These are phyloP conservation scores for Todiramphus chloris DNA, from an alignment of 2,113 vertebrate genomes.

Conservation along the genomic window DNA sequence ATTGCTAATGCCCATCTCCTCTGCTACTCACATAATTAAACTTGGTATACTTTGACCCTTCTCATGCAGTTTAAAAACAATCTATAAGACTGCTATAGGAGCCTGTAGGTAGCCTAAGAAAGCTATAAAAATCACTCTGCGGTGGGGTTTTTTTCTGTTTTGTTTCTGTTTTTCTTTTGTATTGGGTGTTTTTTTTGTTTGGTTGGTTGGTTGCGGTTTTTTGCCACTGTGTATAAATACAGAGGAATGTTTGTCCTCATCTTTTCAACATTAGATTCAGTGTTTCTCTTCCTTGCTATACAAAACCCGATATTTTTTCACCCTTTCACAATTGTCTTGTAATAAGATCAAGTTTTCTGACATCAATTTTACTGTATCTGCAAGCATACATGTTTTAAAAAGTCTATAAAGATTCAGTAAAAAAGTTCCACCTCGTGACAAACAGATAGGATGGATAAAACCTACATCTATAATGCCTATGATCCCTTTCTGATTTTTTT, in stretches of 20 bases:
- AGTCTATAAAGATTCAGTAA: not conserved
- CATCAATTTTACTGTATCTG: not conserved
- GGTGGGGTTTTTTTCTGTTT: not conserved
- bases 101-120: not conserved
- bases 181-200: not conserved
- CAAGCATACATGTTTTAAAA: not conserved
- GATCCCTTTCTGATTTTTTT: not conserved
- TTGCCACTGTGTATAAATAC: not conserved
- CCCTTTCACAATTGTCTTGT: not conserved
- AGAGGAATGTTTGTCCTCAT: not conserved
- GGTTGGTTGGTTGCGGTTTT: not conserved
- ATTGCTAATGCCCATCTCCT: not conserved
- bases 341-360: not conserved
- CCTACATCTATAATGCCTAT: not conserved
- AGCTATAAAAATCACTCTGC: not conserved
- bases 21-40: not conserved
- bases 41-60: not conserved
- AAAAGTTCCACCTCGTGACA: not conserved
- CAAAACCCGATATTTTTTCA: not conserved
- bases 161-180: not conserved
- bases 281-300: not conserved
- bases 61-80: not conserved
- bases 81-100: not conserved
- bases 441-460: not conserved
- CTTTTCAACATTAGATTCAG: not conserved